phyloP scores from a whole-genome alignment of 2,888 invertebrate species.

The Drosophila histrio region DNA sequence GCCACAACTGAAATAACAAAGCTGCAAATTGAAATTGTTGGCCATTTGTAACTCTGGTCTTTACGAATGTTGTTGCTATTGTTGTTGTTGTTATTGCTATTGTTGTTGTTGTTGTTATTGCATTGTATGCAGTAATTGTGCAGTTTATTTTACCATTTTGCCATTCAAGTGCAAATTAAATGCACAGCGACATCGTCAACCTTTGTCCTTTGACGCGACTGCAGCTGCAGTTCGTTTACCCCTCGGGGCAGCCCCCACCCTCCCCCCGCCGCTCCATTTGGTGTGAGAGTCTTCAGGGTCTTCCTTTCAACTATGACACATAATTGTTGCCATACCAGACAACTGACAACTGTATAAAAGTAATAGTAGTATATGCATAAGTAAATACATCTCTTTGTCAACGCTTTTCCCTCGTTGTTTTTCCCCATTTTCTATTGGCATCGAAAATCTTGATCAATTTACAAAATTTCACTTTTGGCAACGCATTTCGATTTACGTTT shows the following conservation, averaged over 20 bases:
- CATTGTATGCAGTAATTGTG: constrained; percentile 57
- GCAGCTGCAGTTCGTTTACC: constrained; percentile 45
- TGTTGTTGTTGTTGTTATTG: constrained; percentile 16
- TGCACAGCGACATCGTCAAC: constrained; percentile 57
- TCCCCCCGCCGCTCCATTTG: background rate
- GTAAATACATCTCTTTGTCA: no score
- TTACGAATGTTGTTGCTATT: constrained; percentile 14
- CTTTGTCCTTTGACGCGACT: constrained; percentile 54
- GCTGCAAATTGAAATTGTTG: constrained; percentile 64
- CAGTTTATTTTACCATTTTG: constrained; percentile 64
- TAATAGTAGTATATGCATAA: no score
- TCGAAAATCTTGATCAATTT: constrained; percentile 3
- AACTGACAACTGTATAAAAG: no score
- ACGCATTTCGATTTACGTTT: constrained; percentile 29
- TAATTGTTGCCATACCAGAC: no score
- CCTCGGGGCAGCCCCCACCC: constrained; percentile 2
- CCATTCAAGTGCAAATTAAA: constrained; percentile 68
- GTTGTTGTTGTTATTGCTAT: background rate
- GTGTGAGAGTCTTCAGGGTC: background rate
- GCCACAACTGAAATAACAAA: constrained; percentile 63
- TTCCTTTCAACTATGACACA: background rate
- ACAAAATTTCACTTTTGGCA: constrained; percentile 28
- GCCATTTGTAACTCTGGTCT: constrained; percentile 46
- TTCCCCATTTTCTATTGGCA: background rate
- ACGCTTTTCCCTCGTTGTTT: background rate